Evolutionary conservation across 2,113 vertebrate species (phyloP).

Genomic region (Vireo altiloquus): DNA sequence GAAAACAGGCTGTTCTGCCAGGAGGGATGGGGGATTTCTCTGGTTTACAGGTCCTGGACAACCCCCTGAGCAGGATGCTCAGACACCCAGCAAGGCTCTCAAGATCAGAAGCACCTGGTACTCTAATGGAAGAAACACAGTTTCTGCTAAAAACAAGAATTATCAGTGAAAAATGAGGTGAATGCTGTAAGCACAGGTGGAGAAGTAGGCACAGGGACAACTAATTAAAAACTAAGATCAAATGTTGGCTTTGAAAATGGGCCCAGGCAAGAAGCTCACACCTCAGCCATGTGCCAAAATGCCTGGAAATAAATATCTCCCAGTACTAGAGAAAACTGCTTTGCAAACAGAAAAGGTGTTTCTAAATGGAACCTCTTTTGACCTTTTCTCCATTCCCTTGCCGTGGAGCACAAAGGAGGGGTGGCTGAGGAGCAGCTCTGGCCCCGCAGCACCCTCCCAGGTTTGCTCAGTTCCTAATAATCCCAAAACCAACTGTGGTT

Average conservation of each 20-base stretch:
- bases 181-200: neutral
- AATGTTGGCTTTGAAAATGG: neutral
- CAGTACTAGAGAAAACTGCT: neutral
- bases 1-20: neutral
- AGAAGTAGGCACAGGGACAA: neutral
- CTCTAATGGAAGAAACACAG: neutral
- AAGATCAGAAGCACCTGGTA: neutral
- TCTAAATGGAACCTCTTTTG: neutral
- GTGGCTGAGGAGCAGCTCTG: neutral
- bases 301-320: neutral
- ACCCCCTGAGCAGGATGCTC: neutral
- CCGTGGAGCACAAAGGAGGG: rapidly evolving
- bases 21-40: neutral
- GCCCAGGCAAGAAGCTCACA: neutral
- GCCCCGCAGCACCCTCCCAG: neutral
- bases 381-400: neutral
- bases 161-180: neutral
- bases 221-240: neutral
- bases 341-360: neutral
- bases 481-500: rapidly evolving
- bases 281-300: neutral
- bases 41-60: neutral
- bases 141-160: neutral
- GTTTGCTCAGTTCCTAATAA: neutral
- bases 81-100: neutral